Conservation (phyloP, 2,797 vertebrate species). For the Ceryle rudis region DNA sequence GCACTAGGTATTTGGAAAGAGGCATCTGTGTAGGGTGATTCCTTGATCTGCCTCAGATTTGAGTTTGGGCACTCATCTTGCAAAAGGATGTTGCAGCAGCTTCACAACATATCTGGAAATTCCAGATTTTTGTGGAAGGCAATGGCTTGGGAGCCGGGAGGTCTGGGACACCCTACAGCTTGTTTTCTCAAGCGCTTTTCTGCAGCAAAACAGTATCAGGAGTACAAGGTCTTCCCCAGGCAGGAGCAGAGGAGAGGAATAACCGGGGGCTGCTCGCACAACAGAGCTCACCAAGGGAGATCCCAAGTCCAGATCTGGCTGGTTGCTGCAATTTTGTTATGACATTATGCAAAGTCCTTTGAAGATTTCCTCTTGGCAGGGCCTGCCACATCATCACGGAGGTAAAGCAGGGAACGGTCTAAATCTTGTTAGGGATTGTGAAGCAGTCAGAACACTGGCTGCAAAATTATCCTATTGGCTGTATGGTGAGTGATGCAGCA, state of each 20-base stretch:
- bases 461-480: background rate
- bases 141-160: background rate
- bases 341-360: background rate
- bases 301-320: background rate
- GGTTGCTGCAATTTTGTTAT: background rate
- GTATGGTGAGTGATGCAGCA: background rate
- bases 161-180: background rate
- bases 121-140: conserved; percentile 52
- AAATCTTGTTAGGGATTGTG: background rate
- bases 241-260: background rate
- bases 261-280: rapidly evolving
- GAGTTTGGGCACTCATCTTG: background rate
- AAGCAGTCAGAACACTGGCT: background rate
- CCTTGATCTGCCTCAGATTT: conserved; percentile 57
- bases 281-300: background rate
- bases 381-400: background rate
- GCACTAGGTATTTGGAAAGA: conserved; percentile 53
- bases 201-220: background rate
- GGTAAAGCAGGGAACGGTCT: background rate
- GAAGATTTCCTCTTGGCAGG: conserved; percentile 29
- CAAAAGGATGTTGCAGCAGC: conserved; percentile 48
- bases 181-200: background rate
- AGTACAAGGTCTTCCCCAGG: background rate
- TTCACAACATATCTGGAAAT: background rate
- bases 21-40: conserved; percentile 12